Evolutionary conservation across 2,113 vertebrate species (phyloP).

Genomic region (Rattus norvegicus): GRCr8 NC_086022.1:52092501-52093000

Average conservation of each 20-base stretch:
- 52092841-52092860: not conserved
- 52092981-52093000: not conserved
- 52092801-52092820: not conserved
- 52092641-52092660: not conserved
- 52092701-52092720: not conserved
- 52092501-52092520: not conserved
- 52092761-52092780: not conserved
- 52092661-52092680: not conserved
- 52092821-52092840: not conserved
- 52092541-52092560: not conserved
- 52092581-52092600: constrained; percentile 1
- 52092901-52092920: not conserved
- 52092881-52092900: not conserved
- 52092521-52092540: not conserved
- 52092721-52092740: not conserved
- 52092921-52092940: not conserved
- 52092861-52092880: not conserved
- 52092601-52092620: not conserved
- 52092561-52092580: not conserved
- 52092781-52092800: not conserved
- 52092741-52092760: not conserved
- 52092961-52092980: not conserved
- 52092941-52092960: not conserved
- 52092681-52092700: not conserved
- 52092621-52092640: not conserved